These are phyloP conservation scores for Lethocerus indicus DNA, from an alignment of 1,140 invertebrate genomes.

Conservation along the genomic window DNA sequence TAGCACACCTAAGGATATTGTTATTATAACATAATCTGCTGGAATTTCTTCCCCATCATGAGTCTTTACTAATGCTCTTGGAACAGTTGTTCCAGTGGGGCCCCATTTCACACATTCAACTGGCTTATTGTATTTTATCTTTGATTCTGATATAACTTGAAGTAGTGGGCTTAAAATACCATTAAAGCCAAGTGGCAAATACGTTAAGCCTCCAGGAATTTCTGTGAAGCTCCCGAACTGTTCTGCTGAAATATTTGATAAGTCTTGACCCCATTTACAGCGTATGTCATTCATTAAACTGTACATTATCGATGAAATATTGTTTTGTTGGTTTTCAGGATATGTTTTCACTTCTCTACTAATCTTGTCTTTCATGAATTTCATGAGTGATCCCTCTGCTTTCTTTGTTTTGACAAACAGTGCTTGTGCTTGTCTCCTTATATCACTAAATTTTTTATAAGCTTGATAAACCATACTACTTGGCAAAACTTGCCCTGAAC, in stretches of 20 bases:
- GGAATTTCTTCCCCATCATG: conserved; percentile 41
- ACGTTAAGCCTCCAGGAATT: conserved; percentile 44
- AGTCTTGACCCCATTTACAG: conserved; percentile 10
- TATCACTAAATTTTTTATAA: neutral
- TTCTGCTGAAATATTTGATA: conserved; percentile 8
- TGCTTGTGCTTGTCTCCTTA: neutral
- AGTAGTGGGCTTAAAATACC: conserved; percentile 42
- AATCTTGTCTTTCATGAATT: neutral
- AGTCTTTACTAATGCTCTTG: conserved; percentile 10
- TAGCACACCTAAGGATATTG: conserved; percentile 65
- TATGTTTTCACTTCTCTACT: neutral
- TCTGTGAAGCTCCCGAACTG: conserved; percentile 36
- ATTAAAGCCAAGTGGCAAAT: conserved; percentile 41
- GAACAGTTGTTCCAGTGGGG: conserved; percentile 20
- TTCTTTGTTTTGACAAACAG: neutral
- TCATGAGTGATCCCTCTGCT: neutral
- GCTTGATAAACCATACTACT: neutral
- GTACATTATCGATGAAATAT: too few species aligned
- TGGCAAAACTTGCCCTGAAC: neutral
- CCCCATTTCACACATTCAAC: conserved; percentile 41
- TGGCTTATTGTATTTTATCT: conserved; percentile 37
- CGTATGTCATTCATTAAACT: too few species aligned
- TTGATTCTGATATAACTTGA: conserved; percentile 34
- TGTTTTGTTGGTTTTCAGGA: too few species aligned
- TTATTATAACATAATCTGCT: conserved; percentile 66